Conservation (phyloP, 1,140 invertebrate genomes). For the Uloborus diversus region DNA sequence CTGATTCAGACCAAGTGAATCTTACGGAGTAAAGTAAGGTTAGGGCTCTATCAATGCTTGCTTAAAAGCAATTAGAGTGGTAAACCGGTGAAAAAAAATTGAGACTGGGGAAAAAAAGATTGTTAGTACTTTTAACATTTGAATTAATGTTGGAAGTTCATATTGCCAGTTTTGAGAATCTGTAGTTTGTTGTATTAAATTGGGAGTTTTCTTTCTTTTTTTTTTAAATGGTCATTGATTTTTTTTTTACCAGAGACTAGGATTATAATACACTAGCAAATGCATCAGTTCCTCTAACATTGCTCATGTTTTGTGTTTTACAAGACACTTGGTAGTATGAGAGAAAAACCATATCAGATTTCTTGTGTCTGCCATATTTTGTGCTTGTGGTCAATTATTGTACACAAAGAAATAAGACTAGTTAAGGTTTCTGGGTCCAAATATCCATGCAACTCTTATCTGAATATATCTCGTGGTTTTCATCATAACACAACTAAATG, state of each 20-base stretch:
- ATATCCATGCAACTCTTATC: slow-evolving; percentile 13
- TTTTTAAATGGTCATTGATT: neutral
- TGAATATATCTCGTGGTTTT: neutral
- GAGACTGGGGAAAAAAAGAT: slow-evolving; percentile 5
- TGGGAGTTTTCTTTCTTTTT: neutral
- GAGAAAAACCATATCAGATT: slow-evolving; percentile 48
- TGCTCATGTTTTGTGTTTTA: slow-evolving; percentile 47
- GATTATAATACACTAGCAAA: neutral
- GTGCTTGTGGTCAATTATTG: slow-evolving; percentile 48
- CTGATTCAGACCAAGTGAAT: no score
- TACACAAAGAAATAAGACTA: slow-evolving; percentile 22
- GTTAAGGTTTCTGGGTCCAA: slow-evolving; percentile 49
- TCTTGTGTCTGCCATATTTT: slow-evolving; percentile 50
- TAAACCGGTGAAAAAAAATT: slow-evolving; percentile 40
- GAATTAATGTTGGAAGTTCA: slow-evolving; percentile 41
- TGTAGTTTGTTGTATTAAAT: neutral
- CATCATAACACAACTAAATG: no score
- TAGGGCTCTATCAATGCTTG: no score
- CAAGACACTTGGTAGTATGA: neutral
- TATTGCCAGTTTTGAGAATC: neutral
- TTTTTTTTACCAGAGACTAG: slow-evolving; percentile 7
- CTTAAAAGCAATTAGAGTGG: slow-evolving; percentile 16
- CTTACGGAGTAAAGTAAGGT: no score
- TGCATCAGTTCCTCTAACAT: slow-evolving; percentile 44
- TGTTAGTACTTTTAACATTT: slow-evolving; percentile 27